Evolutionary conservation across 92 coral and sea anemone species (phyloP).

Genomic region (Phenganax marumi): DNA sequence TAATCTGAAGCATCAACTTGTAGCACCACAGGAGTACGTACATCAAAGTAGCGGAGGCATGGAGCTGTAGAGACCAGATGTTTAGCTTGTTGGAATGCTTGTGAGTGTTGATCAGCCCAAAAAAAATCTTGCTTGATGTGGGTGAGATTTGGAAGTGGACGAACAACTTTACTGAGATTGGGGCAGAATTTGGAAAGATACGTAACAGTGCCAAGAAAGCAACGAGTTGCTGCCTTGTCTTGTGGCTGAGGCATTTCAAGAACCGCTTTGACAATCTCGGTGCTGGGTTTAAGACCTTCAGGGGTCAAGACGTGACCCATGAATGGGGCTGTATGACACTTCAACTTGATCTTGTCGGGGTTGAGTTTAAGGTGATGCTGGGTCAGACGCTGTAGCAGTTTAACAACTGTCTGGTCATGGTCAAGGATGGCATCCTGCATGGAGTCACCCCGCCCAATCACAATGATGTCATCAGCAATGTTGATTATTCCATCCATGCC

Average conservation of each 20-base stretch:
- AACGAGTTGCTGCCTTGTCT: constrained; percentile 59
- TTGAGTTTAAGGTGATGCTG: constrained; percentile 66
- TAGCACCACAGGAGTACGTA: constrained; percentile 51
- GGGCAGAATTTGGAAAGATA: constrained; percentile 59
- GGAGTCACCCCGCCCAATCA: constrained; percentile 54
- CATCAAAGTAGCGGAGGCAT: constrained; percentile 56
- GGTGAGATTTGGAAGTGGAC: constrained; percentile 47
- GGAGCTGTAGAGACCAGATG: constrained; percentile 56
- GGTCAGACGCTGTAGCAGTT: constrained; percentile 42
- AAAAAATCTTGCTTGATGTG: constrained; percentile 49
- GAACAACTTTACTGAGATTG: constrained; percentile 58
- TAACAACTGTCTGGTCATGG: constrained; percentile 51
- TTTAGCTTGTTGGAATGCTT: constrained; percentile 61
- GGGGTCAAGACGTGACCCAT: constrained; percentile 55
- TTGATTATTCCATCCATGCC: constrained; percentile 53
- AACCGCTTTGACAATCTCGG: constrained; percentile 42
- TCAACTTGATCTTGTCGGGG: constrained; percentile 62
- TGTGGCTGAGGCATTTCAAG: constrained; percentile 61
- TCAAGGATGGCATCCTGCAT: constrained; percentile 35
- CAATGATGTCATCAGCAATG: constrained; percentile 65
- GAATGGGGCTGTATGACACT: constrained; percentile 51
- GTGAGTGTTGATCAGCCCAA: constrained; percentile 58
- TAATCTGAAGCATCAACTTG: constrained; percentile 60
- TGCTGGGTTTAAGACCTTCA: constrained; percentile 47
- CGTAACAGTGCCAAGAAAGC: constrained; percentile 53